These are phyloP conservation scores for Drepana arcuata DNA, from an alignment of 1,140 invertebrate genomes.

Conservation along the genomic window DNA sequence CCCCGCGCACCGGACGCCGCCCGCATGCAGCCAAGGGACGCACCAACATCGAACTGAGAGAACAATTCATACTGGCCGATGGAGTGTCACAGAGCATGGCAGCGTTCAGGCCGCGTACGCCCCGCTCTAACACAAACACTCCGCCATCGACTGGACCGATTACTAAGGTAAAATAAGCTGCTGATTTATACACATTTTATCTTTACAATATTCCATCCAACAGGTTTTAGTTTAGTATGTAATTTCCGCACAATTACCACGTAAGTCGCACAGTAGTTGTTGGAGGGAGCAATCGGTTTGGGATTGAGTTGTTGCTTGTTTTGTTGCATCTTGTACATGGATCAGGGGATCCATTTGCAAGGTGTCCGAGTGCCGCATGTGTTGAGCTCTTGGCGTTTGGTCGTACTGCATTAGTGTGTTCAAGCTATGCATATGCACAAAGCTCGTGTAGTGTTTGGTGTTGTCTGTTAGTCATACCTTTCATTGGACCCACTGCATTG, in stretches of 20 bases:
- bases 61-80: conserved; percentile 98
- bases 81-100: conserved; percentile 98
- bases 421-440: conserved; percentile 64
- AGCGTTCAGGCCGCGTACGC: conserved; percentile 92
- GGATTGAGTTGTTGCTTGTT: conserved; percentile 42
- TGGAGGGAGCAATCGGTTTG: conserved; percentile 67
- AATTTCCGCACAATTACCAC: conserved; percentile 57
- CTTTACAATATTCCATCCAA: conserved; percentile 32
- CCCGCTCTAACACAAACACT: conserved; percentile 82
- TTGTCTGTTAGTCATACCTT: conserved; percentile 63
- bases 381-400: conserved; percentile 64
- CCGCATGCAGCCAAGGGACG: conserved; percentile 94
- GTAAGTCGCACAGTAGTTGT: conserved; percentile 63
- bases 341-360: conserved; percentile 56
- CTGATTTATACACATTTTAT: conserved; percentile 21
- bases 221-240: conserved; percentile 56
- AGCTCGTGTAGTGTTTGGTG: conserved; percentile 68
- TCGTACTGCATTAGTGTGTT: conserved; percentile 68
- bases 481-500: conserved; percentile 65
- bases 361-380: conserved; percentile 60
- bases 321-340: conserved; percentile 62
- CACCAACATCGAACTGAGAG: conserved; percentile 98
- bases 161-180: conserved; percentile 85
- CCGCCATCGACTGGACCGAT: conserved; percentile 86
- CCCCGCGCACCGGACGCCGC: conserved; percentile 69